phyloP scores from a whole-genome alignment of 2,797 vertebrate species.

The Melanogrammus aeglefinus region DNA sequence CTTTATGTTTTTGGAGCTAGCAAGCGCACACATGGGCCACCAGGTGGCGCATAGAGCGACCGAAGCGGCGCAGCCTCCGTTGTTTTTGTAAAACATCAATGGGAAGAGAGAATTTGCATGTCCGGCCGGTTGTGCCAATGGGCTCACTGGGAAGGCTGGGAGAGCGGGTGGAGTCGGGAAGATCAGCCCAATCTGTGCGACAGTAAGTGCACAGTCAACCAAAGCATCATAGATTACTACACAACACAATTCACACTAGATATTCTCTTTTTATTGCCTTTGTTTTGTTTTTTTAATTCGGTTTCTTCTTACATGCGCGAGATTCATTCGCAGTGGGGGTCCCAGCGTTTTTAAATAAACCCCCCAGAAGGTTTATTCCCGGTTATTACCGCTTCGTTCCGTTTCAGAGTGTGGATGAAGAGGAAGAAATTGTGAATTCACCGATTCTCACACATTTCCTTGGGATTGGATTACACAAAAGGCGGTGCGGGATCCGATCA shows the following conservation, averaged over 20 bases:
- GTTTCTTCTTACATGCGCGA: slow-evolving; percentile 19
- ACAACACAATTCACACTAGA: slow-evolving; percentile 23
- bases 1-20: too few species aligned
- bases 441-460: slow-evolving; percentile 32
- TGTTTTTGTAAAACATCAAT: slow-evolving; percentile 68
- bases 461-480: slow-evolving; percentile 74
- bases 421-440: slow-evolving; percentile 48
- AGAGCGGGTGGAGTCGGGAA: slow-evolving; percentile 73
- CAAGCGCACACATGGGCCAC: slow-evolving; percentile 22
- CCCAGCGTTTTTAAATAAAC: background rate
- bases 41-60: slow-evolving; percentile 50
- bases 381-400: slow-evolving; percentile 32
- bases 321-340: slow-evolving; percentile 6
- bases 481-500: slow-evolving; percentile 63
- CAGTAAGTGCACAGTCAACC: slow-evolving; percentile 68
- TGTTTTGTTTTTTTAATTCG: slow-evolving; percentile 18
- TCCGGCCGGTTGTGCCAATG: slow-evolving; percentile 69
- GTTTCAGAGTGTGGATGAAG: slow-evolving; percentile 44
- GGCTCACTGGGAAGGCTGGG: slow-evolving; percentile 63
- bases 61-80: slow-evolving; percentile 7
- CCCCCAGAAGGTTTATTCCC: slow-evolving; percentile 11
- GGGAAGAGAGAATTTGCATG: slow-evolving; percentile 74
- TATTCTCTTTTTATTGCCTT: slow-evolving; percentile 12
- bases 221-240: slow-evolving; percentile 68
- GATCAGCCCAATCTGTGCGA: slow-evolving; percentile 64